phyloP scores from a whole-genome alignment of 2,113 vertebrate species.

The Madoqua kirkii region DNA sequence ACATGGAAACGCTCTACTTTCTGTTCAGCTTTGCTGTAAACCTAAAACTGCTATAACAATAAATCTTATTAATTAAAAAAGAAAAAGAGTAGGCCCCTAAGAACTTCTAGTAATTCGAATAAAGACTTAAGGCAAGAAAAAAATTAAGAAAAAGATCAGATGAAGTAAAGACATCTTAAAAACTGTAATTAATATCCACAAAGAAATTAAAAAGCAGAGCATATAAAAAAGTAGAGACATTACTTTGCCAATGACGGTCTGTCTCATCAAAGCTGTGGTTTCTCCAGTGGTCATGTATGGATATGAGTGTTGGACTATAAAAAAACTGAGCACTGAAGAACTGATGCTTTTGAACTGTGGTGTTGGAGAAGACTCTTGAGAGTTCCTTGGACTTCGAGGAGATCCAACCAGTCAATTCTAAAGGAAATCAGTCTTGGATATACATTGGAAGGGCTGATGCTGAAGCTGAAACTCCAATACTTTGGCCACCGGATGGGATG shows the following conservation, averaged over 20 bases:
- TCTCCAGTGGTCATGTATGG: too few relatives aligned
- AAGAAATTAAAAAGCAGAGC: background rate
- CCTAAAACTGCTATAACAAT: background rate
- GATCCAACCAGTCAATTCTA: background rate
- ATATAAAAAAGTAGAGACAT: background rate
- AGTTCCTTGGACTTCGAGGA: background rate
- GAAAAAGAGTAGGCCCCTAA: background rate
- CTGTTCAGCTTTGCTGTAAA: background rate
- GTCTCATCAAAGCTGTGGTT: too few relatives aligned
- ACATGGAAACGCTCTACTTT: background rate
- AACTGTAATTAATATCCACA: background rate
- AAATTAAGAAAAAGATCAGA: background rate
- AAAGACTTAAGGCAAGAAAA: background rate
- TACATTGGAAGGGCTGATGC: background rate
- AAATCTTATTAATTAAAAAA: background rate
- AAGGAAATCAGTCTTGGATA: background rate
- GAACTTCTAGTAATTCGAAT: background rate
- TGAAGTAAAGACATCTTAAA: background rate
- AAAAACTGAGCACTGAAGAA: background rate
- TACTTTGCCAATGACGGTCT: background rate
- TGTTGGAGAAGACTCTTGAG: background rate
- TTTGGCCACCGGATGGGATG: background rate
- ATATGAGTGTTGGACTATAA: too few relatives aligned
- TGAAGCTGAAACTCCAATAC: background rate
- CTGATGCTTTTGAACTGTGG: background rate